Conservation (phyloP, 2,888 invertebrate species). For the Capitulum mitella region DNA sequence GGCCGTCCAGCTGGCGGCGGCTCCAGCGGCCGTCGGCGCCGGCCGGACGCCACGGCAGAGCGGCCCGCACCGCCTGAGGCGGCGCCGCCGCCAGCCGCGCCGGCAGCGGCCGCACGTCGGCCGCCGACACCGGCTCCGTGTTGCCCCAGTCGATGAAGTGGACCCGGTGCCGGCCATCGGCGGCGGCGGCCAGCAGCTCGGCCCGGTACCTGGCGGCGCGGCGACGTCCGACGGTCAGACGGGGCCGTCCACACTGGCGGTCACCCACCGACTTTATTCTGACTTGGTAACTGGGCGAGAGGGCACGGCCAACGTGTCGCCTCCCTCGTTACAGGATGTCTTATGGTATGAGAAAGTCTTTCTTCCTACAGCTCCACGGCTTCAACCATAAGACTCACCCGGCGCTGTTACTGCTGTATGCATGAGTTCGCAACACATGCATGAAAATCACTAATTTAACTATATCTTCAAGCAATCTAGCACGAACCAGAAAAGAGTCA, state of each 20-base stretch:
- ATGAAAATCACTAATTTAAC: no score
- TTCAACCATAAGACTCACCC: no score
- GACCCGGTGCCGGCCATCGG: not conserved
- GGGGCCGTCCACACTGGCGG: not conserved
- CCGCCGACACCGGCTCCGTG: not conserved
- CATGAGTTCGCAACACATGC: no score
- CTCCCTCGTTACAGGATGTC: no score
- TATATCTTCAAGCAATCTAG: no score
- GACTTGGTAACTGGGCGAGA: no score
- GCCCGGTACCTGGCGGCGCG: slow-evolving; percentile 25
- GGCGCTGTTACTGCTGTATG: no score
- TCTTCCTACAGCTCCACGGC: no score
- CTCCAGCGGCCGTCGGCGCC: not conserved
- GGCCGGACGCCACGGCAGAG: slow-evolving; percentile 9
- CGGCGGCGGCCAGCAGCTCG: not conserved
- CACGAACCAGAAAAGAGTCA: no score
- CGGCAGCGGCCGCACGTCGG: not conserved
- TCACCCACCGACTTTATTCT: no score
- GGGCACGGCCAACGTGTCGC: no score
- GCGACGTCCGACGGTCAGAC: slow-evolving; percentile 19
- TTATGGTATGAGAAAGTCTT: no score
- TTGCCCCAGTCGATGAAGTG: slow-evolving; percentile 13
- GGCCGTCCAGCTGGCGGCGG: not conserved
- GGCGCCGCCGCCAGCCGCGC: not conserved
- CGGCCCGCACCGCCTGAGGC: not conserved